Evolutionary conservation across 2,888 invertebrate species (phyloP).

Genomic region (Tenthredo notha): DNA sequence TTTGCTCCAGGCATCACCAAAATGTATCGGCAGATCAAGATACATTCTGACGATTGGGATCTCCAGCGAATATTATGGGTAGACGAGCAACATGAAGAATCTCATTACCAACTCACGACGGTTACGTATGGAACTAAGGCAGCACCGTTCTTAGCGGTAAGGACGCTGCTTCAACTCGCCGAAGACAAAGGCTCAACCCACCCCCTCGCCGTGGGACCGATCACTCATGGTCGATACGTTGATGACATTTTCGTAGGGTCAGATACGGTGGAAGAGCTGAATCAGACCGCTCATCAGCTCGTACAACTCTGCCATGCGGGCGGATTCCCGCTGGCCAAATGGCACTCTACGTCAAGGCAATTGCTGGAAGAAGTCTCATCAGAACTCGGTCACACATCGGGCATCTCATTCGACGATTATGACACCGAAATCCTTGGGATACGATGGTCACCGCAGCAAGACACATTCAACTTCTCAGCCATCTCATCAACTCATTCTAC

Average conservation of each 20-base stretch:
- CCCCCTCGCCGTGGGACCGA: too few relatives aligned
- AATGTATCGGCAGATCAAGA: slow-evolving; percentile 50
- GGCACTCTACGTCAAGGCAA: slow-evolving; percentile 36
- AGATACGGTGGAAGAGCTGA: too few relatives aligned
- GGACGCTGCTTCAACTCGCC: too few relatives aligned
- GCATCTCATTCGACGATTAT: slow-evolving; percentile 53
- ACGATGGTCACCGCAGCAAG: slow-evolving; percentile 53
- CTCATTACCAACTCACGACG: slow-evolving; percentile 52
- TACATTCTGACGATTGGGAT: slow-evolving; percentile 40
- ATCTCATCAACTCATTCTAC: slow-evolving; percentile 6
- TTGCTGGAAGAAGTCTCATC: neutral
- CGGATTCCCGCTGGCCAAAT: too few relatives aligned
- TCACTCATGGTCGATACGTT: too few relatives aligned
- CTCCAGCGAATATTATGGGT: slow-evolving; percentile 54
- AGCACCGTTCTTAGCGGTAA: slow-evolving; percentile 55
- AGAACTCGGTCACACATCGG: neutral
- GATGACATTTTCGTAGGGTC: too few relatives aligned
- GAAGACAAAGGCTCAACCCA: too few relatives aligned
- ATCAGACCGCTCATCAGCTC: too few relatives aligned
- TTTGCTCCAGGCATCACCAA: slow-evolving; percentile 28
- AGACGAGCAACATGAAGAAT: neutral
- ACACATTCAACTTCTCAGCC: slow-evolving; percentile 52
- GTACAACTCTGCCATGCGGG: too few relatives aligned
- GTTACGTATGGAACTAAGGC: slow-evolving; percentile 50
- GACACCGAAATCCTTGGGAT: slow-evolving; percentile 55